Evolutionary conservation across 2,113 vertebrate genomes (phyloP).

Genomic region (Cnemophilus loriae): DNA sequence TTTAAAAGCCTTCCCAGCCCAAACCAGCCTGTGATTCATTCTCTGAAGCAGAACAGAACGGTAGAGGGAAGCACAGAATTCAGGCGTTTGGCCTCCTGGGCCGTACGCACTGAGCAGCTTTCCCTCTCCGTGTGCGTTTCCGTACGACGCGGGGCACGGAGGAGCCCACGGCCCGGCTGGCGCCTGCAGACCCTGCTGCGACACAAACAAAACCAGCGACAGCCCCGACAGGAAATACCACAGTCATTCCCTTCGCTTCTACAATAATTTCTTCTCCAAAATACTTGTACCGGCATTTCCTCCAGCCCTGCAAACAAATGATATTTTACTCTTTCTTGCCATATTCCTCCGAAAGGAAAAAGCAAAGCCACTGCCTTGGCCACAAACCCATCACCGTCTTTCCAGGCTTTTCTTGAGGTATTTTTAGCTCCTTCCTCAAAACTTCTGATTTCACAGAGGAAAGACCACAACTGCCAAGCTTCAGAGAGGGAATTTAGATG

Average conservation of each 20-base stretch:
- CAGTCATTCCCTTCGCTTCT: slow-evolving; percentile 39
- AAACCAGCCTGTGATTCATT: background rate
- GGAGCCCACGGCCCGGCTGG: background rate
- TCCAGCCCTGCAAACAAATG: background rate
- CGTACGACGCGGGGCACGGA: rapidly evolving
- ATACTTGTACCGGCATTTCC: slow-evolving; percentile 17
- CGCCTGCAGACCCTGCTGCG: background rate
- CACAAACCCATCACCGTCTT: background rate
- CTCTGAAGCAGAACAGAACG: background rate
- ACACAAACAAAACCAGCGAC: slow-evolving; percentile 34
- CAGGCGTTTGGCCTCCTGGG: background rate
- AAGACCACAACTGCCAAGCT: background rate
- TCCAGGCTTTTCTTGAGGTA: slow-evolving; percentile 6
- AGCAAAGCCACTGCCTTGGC: background rate
- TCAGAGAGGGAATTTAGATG: background rate
- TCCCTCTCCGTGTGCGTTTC: background rate
- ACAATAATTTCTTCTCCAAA: slow-evolving; percentile 7
- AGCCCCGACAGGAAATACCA: slow-evolving; percentile 49
- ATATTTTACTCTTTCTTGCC: background rate
- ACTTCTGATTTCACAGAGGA: background rate
- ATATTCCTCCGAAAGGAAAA: background rate
- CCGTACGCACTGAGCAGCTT: rapidly evolving
- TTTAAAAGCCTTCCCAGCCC: background rate
- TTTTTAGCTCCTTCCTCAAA: slow-evolving; percentile 38
- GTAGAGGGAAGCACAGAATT: background rate